Base-by-base conservation (phyloP, 2,113 vertebrate species). In the Sclerurus mexicanus region DNA sequence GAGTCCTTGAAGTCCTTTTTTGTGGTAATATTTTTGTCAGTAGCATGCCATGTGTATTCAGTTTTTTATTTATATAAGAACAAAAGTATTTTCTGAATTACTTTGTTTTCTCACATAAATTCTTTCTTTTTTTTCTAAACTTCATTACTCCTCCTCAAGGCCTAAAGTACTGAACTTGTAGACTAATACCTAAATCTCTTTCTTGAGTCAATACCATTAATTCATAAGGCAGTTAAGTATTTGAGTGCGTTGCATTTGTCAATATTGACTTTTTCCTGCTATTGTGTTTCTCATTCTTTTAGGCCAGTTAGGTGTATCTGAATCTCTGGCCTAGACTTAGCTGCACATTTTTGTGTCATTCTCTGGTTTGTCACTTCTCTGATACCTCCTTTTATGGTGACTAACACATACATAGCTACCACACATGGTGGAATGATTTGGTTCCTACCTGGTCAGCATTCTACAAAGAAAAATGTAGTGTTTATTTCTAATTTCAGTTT, bases 191-290 rank as follows among this genome's bases (percentile, higher is more conserved):
- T 47, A 74, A 12, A 55, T 84, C 47, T 95, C 58, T 74, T 71
- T 88, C 81, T 67, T 97, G 75, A 94, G 95, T 95, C 82, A 96
- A 93, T 91, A 90, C 82, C 83, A 92, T 96, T 96, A 92, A 90
- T 95, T 93, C 86, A 46, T 86, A 75, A 95, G 47, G 27, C 47
- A 52, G 64, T 69, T 53, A 91, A 85, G 85, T 76, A 69, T 90
- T 79, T 90, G 75, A 92, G 79, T 80, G 90, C 58, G 39, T 91
- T 93, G 74, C 59, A 4, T 81, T 90, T 93, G 92, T 93, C 95
- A 97, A 84, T 96, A 93, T 95, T 97, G 85, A 85, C 85, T 96
- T 86, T 84, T 44, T 46, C 35, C 60, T 78, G 60, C 68, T 71
- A 81, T 88, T 84, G 82, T 90, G 68, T 90, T 93, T 87, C 63